Evolutionary conservation across 2,113 vertebrate species (phyloP), one percentile per base, ranked within the genome.

Genomic region (Steatornis caripensis): DNA sequence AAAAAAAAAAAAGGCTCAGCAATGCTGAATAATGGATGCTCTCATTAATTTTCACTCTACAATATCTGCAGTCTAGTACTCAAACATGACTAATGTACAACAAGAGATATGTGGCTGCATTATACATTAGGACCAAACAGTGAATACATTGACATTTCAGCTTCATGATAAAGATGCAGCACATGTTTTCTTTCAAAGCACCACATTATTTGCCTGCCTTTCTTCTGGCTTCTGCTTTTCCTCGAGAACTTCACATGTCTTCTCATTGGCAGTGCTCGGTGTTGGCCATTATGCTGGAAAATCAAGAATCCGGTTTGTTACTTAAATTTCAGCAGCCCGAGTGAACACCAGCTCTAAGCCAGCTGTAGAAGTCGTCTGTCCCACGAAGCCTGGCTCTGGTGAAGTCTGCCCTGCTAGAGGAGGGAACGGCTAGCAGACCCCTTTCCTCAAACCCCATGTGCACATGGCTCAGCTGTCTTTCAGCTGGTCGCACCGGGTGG

Each of bases 91-190:
- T 94, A 97, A 95, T 70, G 93, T 89, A 76, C 65, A 95, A 91
- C 81, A 89, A 95, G 78, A 0, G 16, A 92, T 69, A 95, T 11
- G 41, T 72, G 92, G 72, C 80, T 94, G 74, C 86, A 79, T 92
- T 92, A 91, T 72, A 91, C 84, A 43, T 91, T 87, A 95, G 84
- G 23, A 89, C 74, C 84, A 77, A 76, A 81, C 86, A 81, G 89
- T 61, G 94, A 95, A 92, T 92, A 87, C 74, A 87, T 70, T 94
- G 90, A 91, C 84, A 95, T 95, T 97, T 95, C 87, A 95, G 90
- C 57, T 94, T 80, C 81, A 34, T 6, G 86, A 84, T 84, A 87
- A 89, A 92, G 74, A 55, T 12, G 23, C 20, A 49, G 84, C 72
- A 76, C 86, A 54, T 95, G 81, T 79, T 85, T 61, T 82, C 80